A percentile compares a stretch with the other conserved stretches of the same genome.
These are phyloP conservation scores for Campoplex nolae DNA, from an alignment of 2,888 invertebrate species.

Conservation along the genomic window DNA sequence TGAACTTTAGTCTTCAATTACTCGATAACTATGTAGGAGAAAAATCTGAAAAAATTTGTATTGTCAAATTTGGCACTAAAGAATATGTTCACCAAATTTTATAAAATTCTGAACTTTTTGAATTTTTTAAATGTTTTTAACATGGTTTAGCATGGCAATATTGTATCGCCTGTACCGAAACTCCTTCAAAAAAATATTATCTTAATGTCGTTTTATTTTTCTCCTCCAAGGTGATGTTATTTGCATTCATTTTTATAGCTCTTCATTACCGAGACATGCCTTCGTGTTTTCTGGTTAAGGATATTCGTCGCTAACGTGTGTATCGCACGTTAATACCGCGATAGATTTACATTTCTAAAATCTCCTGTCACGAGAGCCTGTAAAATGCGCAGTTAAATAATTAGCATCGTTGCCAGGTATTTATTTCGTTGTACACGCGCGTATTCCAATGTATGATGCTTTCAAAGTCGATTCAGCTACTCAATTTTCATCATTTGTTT, in stretches of 20 bases:
- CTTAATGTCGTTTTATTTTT: conserved; percentile 22
- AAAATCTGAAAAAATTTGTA: too few species aligned
- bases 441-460: background rate
- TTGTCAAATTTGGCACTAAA: too few species aligned
- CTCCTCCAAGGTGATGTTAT: conserved; percentile 25
- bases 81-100: too few species aligned
- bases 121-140: too few species aligned
- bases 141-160: too few species aligned
- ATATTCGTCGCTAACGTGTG: background rate
- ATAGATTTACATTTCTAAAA: conserved; percentile 49
- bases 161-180: too few species aligned
- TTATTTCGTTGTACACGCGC: background rate
- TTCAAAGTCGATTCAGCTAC: background rate
- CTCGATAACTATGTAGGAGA: too few species aligned
- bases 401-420: conserved; percentile 46
- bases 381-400: conserved; percentile 50
- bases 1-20: too few species aligned
- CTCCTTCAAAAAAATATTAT: conserved; percentile 18
- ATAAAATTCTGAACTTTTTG: too few species aligned
- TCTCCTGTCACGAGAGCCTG: conserved; percentile 12
- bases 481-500: background rate
- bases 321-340: background rate
- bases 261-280: background rate
- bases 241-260: background rate
- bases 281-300: background rate